Evolutionary conservation across 2,113 vertebrate genomes (phyloP).

Genomic region (Zosterops lateralis): DNA sequence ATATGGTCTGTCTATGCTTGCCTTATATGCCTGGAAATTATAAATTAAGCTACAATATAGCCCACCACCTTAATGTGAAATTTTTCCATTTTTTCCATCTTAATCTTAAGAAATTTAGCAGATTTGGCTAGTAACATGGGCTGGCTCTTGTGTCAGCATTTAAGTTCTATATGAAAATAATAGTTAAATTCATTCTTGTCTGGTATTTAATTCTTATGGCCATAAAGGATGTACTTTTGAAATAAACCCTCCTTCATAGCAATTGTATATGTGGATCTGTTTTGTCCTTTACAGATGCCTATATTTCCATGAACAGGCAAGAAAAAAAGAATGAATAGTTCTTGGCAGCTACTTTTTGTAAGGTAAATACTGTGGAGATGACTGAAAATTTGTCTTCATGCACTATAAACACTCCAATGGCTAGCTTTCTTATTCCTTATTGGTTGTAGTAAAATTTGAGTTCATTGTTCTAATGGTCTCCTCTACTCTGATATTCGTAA

Average conservation of each 20-base stretch:
- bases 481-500: neutral
- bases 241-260: neutral
- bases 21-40: constrained; percentile 63
- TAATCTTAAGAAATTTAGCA: constrained; percentile 8
- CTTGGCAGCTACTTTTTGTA: neutral
- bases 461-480: neutral
- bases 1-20: constrained; percentile 69
- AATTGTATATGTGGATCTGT: constrained; percentile 36
- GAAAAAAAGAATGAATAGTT: constrained; percentile 31
- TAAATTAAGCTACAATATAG: constrained; percentile 64
- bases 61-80: constrained; percentile 49
- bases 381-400: neutral
- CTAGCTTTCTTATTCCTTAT: neutral
- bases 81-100: neutral
- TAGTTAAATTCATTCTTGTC: neutral
- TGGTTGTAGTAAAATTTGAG: neutral
- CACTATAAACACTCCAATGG: neutral
- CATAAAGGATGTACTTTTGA: neutral
- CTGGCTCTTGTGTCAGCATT: neutral
- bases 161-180: neutral
- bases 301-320: constrained; percentile 13
- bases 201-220: neutral
- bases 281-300: constrained; percentile 45
- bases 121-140: neutral
- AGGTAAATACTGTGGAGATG: neutral